phyloP scores from a whole-genome alignment of 2,113 vertebrate species.

The Daboia siamensis region DNA sequence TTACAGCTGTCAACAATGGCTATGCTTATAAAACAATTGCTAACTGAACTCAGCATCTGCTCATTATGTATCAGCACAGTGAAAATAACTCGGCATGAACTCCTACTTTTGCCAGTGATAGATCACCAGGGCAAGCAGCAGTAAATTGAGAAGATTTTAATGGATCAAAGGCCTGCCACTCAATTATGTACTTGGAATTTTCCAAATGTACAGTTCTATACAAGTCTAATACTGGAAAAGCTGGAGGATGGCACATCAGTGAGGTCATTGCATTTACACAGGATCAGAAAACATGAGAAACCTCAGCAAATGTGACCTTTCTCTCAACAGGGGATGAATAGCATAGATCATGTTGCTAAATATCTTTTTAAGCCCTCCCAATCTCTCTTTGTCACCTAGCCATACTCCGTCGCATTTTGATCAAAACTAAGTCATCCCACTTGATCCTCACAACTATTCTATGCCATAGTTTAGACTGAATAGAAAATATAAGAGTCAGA shows the following conservation, averaged over 20 bases:
- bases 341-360: neutral
- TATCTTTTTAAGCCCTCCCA: neutral
- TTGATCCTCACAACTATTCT: neutral
- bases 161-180: neutral
- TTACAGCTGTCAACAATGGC: conserved; percentile 45
- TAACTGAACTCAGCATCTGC: conserved; percentile 29
- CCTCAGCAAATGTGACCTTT: neutral
- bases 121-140: conserved; percentile 13
- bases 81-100: conserved; percentile 32
- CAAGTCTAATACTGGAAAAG: neutral
- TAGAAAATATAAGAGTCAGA: neutral
- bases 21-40: conserved; percentile 45
- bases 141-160: neutral
- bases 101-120: conserved; percentile 22
- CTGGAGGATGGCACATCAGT: neutral
- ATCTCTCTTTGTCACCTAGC: neutral
- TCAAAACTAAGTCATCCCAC: neutral
- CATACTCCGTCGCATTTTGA: neutral
- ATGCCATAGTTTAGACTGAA: neutral
- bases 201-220: neutral
- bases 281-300: neutral
- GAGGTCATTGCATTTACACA: neutral
- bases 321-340: neutral
- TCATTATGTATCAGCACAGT: conserved; percentile 31
- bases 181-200: neutral